Evolutionary conservation across 2,797 vertebrate species (phyloP).

Genomic region (Phoebastria nigripes): DNA sequence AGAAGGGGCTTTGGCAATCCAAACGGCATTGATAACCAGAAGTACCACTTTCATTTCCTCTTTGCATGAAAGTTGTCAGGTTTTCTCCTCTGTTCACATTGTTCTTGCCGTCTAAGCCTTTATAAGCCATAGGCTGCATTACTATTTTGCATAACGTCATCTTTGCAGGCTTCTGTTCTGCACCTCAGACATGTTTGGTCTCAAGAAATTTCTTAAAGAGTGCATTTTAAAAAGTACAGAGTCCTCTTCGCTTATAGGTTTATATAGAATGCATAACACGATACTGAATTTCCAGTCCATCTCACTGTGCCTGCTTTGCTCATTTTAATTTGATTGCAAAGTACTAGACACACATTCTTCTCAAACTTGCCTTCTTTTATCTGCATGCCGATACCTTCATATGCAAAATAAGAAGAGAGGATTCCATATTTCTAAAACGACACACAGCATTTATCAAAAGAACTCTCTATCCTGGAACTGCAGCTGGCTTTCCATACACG

Average conservation of each 20-base stretch:
- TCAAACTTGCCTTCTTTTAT: background rate
- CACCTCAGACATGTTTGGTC: background rate
- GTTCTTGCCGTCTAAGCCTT: background rate
- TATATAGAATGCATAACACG: background rate
- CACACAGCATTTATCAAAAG: background rate
- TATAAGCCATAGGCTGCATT: background rate
- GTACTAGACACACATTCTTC: background rate
- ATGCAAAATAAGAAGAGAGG: background rate
- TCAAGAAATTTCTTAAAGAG: background rate
- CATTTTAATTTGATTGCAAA: background rate
- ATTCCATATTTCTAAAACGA: background rate
- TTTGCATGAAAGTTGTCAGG: background rate
- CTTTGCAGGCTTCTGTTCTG: background rate
- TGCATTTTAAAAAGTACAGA: background rate
- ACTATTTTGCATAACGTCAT: accelerated
- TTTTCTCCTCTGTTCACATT: background rate
- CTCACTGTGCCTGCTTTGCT: accelerated
- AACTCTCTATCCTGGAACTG: background rate
- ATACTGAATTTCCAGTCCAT: background rate
- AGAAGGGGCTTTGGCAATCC: background rate
- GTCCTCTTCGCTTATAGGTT: background rate
- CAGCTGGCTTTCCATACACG: background rate
- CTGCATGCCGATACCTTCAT: accelerated
- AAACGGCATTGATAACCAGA: background rate
- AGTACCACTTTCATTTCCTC: background rate